Evolutionary conservation across 2,797 vertebrate species (phyloP).

Genomic region (Synaphobranchus kaupii): DNA sequence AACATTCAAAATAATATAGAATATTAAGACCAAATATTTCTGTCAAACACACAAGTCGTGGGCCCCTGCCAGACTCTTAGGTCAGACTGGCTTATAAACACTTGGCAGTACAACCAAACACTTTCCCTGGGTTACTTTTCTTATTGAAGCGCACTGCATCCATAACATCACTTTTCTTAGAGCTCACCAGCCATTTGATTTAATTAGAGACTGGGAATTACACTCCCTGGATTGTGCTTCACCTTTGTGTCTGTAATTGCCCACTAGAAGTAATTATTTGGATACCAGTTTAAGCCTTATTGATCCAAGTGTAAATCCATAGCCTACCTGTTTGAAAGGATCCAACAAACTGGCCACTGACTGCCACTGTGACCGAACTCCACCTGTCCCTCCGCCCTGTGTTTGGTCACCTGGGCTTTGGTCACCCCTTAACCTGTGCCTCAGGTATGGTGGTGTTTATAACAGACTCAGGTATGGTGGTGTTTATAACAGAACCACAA

Average conservation of each 20-base stretch:
- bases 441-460: background rate
- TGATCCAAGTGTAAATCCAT: background rate
- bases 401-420: background rate
- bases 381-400: background rate
- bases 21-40: no score
- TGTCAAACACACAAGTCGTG: no score
- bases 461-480: slow-evolving; percentile 18
- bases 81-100: no score
- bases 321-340: background rate
- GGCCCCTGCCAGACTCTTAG: no score
- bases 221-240: background rate
- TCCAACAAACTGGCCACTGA: background rate
- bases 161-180: background rate
- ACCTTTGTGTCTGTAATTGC: background rate
- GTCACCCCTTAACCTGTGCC: background rate
- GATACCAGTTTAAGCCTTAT: background rate
- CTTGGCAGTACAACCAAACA: background rate
- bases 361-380: background rate
- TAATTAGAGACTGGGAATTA: background rate
- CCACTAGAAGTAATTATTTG: background rate
- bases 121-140: slow-evolving; percentile 22
- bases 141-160: background rate
- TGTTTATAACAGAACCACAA: slow-evolving; percentile 3
- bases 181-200: background rate
- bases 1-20: no score